Evolutionary conservation across 2,797 vertebrate species (phyloP).

Genomic region (Chiloscyllium punctatum): DNA sequence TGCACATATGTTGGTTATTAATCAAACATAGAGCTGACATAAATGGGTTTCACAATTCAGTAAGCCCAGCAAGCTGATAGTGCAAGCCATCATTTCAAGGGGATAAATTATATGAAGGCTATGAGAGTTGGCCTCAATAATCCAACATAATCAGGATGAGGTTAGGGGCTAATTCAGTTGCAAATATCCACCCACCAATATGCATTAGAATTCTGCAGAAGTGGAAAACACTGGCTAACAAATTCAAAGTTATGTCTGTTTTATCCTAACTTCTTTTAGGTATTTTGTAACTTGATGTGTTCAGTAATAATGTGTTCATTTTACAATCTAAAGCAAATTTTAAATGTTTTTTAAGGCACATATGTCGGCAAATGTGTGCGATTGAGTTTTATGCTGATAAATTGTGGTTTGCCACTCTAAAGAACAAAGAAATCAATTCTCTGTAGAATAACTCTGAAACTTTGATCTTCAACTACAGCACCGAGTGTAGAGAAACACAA

Average conservation of each 20-base stretch:
- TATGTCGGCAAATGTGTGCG: not conserved
- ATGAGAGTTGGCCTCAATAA: not conserved
- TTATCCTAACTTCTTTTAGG: not conserved
- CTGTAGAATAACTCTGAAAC: not conserved
- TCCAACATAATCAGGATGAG: not conserved
- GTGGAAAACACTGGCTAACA: not conserved
- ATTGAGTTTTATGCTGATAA: conserved; percentile 23
- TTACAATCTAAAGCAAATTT: not conserved
- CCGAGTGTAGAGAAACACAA: no score
- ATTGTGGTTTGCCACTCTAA: not conserved
- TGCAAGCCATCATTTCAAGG: not conserved
- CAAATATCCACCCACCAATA: not conserved
- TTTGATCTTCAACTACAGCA: not conserved
- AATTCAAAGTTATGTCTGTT: not conserved
- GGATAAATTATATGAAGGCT: not conserved
- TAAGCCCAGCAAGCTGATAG: not conserved
- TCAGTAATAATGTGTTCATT: not conserved
- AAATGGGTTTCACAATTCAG: not conserved
- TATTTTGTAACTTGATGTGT: not conserved
- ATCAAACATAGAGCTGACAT: not conserved
- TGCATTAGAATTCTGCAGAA: not conserved
- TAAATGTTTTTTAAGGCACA: not conserved
- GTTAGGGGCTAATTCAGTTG: not conserved
- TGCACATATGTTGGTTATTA: conserved; percentile 22
- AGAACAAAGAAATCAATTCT: conserved; percentile 1